Conservation (phyloP, 2,888 invertebrate species). For the Oxycera nigricornis region DNA sequence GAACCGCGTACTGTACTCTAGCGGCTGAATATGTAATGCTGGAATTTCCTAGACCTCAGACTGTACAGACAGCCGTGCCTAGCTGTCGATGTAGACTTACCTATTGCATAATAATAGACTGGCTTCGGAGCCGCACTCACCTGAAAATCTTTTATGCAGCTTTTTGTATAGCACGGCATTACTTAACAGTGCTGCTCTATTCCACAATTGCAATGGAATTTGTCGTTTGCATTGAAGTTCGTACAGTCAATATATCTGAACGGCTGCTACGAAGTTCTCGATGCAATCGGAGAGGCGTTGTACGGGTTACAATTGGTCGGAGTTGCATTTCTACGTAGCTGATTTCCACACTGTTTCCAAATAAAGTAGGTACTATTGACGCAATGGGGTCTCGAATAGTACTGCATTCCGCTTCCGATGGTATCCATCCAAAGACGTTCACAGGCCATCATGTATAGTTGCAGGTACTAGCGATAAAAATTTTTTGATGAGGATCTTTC, state of each 20-base stretch:
- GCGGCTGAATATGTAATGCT: conserved; percentile 26
- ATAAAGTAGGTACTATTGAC: too few species aligned
- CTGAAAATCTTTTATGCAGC: neutral
- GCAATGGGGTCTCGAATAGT: too few species aligned
- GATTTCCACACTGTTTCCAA: too few species aligned
- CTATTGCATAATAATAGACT: conserved; percentile 22
- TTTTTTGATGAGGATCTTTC: too few species aligned
- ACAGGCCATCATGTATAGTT: too few species aligned
- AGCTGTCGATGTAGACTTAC: conserved; percentile 4
- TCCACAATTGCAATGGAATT: neutral
- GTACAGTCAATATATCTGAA: conserved; percentile 22
- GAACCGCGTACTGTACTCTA: neutral
- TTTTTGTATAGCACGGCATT: neutral
- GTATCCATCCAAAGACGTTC: too few species aligned
- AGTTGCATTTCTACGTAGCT: neutral
- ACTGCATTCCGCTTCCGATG: too few species aligned
- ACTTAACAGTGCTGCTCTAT: neutral
- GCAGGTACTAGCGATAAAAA: too few species aligned
- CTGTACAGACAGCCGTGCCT: neutral
- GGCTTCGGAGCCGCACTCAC: neutral
- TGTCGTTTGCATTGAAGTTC: conserved; percentile 16
- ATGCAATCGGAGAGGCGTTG: neutral
- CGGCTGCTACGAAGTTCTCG: neutral
- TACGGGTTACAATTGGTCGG: neutral
- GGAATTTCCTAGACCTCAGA: conserved; percentile 8